phyloP scores from a whole-genome alignment of 2,888 invertebrate species.

The Microplitis deprimator region DNA sequence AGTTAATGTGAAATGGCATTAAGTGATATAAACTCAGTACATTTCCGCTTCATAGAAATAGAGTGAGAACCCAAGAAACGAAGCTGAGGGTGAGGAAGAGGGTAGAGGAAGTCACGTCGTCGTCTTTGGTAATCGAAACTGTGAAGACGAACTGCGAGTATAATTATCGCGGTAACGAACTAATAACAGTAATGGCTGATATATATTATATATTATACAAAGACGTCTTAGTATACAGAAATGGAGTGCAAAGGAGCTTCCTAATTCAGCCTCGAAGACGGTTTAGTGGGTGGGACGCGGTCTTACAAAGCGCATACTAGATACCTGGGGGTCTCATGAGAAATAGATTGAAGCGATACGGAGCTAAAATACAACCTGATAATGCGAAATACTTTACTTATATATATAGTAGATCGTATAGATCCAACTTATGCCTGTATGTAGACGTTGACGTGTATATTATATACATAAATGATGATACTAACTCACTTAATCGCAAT shows the following conservation, averaged over 20 bases:
- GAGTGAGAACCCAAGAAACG: background rate
- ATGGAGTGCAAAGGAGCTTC: slow-evolving; percentile 33
- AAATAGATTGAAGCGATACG: slow-evolving; percentile 1
- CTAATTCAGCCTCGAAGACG: slow-evolving; percentile 46
- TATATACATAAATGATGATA: slow-evolving; percentile 1
- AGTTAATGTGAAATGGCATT: background rate
- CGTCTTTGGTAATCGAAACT: slow-evolving; percentile 1
- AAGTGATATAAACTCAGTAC: background rate
- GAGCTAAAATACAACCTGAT: background rate
- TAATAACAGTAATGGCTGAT: slow-evolving; percentile 53
- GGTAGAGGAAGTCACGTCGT: background rate
- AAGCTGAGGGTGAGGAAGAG: background rate
- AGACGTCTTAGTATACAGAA: background rate
- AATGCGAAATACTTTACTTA: background rate
- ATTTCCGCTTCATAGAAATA: background rate
- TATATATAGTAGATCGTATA: background rate
- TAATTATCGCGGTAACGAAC: slow-evolving; percentile 53
- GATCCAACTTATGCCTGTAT: background rate
- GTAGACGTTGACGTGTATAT: background rate
- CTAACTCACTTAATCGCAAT: background rate
- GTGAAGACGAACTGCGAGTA: background rate
- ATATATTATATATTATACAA: slow-evolving; percentile 20
- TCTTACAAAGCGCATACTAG: slow-evolving; percentile 47
- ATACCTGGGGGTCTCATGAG: slow-evolving; percentile 32
- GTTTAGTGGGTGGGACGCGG: slow-evolving; percentile 43